Conservation (phyloP, 2,797 vertebrate genomes). For the Danio tinwini region DNA sequence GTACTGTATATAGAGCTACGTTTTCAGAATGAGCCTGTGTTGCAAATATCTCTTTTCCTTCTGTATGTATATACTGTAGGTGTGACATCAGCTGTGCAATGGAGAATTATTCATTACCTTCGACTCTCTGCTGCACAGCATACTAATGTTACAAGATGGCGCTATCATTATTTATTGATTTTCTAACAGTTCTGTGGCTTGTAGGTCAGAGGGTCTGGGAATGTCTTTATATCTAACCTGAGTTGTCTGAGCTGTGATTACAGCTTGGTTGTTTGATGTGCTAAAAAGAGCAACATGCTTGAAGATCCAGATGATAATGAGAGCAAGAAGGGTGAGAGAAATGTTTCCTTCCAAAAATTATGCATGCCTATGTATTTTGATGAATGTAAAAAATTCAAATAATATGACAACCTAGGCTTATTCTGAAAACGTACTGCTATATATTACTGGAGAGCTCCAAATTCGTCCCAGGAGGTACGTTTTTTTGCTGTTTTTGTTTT, state of each 20-base stretch:
- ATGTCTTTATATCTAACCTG: slow-evolving; percentile 46
- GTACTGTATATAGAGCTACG: too few species aligned
- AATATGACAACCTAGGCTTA: too few species aligned
- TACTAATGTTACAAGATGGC: slow-evolving; percentile 33
- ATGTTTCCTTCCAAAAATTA: background rate
- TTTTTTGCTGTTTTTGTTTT: too few species aligned
- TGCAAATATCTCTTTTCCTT: background rate
- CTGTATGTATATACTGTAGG: slow-evolving; percentile 11
- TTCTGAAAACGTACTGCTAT: too few species aligned
- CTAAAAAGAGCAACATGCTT: background rate
- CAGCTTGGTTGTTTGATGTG: background rate
- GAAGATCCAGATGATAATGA: background rate
- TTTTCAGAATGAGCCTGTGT: too few species aligned
- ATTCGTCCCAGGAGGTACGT: too few species aligned
- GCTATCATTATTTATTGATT: slow-evolving; percentile 55
- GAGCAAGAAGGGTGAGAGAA: background rate
- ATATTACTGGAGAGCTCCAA: too few species aligned
- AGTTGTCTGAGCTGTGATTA: slow-evolving; percentile 11
- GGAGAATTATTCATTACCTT: slow-evolving; percentile 40
- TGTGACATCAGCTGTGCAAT: slow-evolving; percentile 4
- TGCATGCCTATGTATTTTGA: background rate
- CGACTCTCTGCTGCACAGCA: slow-evolving; percentile 1
- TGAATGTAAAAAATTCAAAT: background rate
- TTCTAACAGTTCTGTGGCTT: slow-evolving; percentile 43
- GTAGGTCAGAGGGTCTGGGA: slow-evolving; percentile 39